phyloP scores from a whole-genome alignment of 2,113 vertebrate species.

The Beaufortia kweichowensis region DNA sequence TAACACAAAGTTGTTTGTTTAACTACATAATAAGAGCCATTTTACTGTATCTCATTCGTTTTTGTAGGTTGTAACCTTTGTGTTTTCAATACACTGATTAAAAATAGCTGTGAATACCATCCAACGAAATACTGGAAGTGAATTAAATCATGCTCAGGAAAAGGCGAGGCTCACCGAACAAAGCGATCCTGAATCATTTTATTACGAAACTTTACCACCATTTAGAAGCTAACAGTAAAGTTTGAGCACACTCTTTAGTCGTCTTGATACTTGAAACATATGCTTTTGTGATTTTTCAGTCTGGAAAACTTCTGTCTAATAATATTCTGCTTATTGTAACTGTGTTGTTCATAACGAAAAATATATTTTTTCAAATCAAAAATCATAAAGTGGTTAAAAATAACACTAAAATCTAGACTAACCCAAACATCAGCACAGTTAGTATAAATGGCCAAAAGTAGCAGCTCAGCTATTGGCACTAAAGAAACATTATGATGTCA shows the following conservation, averaged over 20 bases:
- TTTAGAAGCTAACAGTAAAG: neutral
- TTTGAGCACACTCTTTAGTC: neutral
- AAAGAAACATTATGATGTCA: conserved; percentile 19
- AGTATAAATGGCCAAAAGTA: conserved; percentile 19
- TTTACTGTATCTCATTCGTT: conserved; percentile 6
- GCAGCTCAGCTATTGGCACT: conserved; percentile 21
- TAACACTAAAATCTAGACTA: conserved; percentile 34
- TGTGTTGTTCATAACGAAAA: conserved; percentile 8
- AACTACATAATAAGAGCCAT: conserved; percentile 7
- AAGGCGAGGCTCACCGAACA: neutral
- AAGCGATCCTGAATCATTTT: neutral
- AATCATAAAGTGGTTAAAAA: conserved; percentile 43
- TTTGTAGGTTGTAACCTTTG: neutral
- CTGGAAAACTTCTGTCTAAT: neutral
- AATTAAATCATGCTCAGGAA: neutral
- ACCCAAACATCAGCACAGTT: conserved; percentile 18
- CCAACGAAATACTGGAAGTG: neutral
- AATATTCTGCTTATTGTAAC: neutral
- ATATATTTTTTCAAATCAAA: conserved; percentile 5
- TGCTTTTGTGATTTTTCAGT: neutral
- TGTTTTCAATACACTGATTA: neutral
- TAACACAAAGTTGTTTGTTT: conserved; percentile 15
- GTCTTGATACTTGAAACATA: neutral
- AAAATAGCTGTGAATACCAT: neutral
- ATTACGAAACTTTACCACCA: conserved; percentile 2